Evolutionary conservation across 1,140 invertebrate species (phyloP), one percentile per base, ranked within the genome.

Genomic region (Cherax quadricarinatus): DNA sequence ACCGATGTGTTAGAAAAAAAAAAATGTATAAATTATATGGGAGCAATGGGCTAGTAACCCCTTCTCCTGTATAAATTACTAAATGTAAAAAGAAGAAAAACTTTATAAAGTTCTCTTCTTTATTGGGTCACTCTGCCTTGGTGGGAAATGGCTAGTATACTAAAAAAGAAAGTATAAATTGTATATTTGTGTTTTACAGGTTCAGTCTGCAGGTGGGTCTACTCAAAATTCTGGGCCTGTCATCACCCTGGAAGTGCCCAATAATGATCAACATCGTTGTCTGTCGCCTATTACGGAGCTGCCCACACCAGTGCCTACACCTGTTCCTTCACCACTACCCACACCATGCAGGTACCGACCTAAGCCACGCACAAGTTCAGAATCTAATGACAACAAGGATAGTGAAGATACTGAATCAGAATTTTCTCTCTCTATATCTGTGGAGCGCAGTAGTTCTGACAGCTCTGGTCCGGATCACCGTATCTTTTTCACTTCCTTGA

Each of bases 241-340:
- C 51, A 97, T 97, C 92, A 95, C 97, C 18, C 95, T 97, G 57
- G 97, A 97, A 95, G 96, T 97, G 88, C 97, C 97, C 10, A 96
- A 96, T 93, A 82, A 66, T 51, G 95, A 95, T 94, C 97, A 97
- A 66, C 95, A 95, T 88, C 97, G 97, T 94, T 97, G 97, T 94
- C 95, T 97, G 84, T 97, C 97, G 57, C 97, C 97, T 0, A 97
- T 97, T 89, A 95, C 97, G 80, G 97, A 97, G 94, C 95, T 97
- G 84, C 97, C 97, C 0, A 97, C 97, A 5, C 97, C 97, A 1
- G 66, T 95, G 96, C 86, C 96, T 96, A 93, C 94, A 84, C 95
- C 95, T 6, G 94, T 94, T 16, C 95, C 95, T 30, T 97, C 97
- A 14, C 97, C 97, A 24, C 95, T 96, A 57, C 95, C 97, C 10